phyloP scores from a whole-genome alignment of 2,113 vertebrate genomes.

The Silurus meridionalis region DNA sequence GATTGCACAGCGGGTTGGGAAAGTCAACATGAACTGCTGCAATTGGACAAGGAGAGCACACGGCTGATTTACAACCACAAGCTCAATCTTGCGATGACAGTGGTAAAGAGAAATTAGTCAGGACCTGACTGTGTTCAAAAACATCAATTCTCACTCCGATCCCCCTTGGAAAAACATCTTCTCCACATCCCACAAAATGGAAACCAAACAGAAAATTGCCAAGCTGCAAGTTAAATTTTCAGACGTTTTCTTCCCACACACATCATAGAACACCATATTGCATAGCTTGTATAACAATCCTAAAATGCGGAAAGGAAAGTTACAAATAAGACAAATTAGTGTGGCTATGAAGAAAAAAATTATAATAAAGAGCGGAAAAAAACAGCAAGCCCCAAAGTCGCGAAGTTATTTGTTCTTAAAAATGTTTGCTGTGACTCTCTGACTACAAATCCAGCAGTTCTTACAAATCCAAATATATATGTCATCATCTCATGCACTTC shows the following conservation, averaged over 20 bases:
- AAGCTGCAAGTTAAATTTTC: not conserved
- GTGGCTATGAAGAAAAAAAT: not conserved
- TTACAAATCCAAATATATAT: not conserved
- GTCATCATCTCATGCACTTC: not conserved
- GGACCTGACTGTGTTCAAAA: not conserved
- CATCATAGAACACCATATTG: not conserved
- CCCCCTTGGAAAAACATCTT: not conserved
- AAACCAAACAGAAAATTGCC: not conserved
- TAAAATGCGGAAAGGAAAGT: not conserved
- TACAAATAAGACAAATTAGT: not conserved
- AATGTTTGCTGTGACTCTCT: not conserved
- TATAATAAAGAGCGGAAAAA: not conserved
- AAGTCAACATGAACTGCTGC: not conserved
- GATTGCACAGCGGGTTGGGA: not conserved
- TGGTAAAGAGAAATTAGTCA: not conserved
- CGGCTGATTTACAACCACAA: not conserved
- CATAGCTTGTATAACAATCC: not conserved
- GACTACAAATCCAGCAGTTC: not conserved
- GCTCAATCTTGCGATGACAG: too few species aligned
- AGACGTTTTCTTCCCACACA: not conserved
- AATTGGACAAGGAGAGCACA: not conserved
- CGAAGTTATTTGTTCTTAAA: not conserved
- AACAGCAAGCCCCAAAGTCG: not conserved
- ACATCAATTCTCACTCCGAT: not conserved
- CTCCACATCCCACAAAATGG: not conserved